A percentile compares a stretch with the other conserved stretches of the same genome.
Conservation (phyloP, 2,113 vertebrate species). For the Brachyhypopomus occidentalis region DNA sequence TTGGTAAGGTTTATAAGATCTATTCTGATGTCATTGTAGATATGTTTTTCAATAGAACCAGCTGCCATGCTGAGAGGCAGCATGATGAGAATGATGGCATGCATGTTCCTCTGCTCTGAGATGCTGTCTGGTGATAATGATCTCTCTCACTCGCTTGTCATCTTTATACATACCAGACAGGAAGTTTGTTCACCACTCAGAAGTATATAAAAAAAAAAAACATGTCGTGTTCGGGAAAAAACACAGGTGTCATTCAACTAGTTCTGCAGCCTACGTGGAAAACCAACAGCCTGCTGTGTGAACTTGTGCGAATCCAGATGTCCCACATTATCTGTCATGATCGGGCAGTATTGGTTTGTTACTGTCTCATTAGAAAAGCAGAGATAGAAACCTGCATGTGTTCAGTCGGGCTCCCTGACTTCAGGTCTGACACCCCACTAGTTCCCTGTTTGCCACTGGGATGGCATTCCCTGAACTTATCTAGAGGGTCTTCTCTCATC, state of each 20-base stretch:
- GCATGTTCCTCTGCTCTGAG: slow-evolving; percentile 44
- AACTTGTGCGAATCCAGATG: neutral
- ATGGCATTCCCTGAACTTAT: too few relatives aligned
- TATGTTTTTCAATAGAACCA: rapidly evolving
- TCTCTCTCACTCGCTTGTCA: slow-evolving; percentile 23
- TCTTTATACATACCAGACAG: slow-evolving; percentile 43
- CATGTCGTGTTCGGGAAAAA: slow-evolving; percentile 19
- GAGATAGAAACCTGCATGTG: too few relatives aligned
- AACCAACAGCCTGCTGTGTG: neutral
- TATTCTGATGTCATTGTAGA: rapidly evolving
- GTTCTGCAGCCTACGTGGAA: slow-evolving; percentile 22
- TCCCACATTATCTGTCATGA: neutral
- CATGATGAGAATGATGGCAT: slow-evolving; percentile 7
- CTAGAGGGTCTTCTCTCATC: too few relatives aligned
- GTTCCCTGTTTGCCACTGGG: too few relatives aligned
- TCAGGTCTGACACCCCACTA: too few relatives aligned
- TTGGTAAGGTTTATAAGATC: rapidly evolving
- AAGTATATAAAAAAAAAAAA: slow-evolving; percentile 15
- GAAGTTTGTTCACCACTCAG: slow-evolving; percentile 28
- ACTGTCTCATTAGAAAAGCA: neutral
- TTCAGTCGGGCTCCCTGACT: too few relatives aligned
- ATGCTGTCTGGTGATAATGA: slow-evolving; percentile 50
- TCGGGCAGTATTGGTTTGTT: neutral
- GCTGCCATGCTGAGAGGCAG: neutral
- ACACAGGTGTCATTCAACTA: slow-evolving; percentile 20